These are phyloP conservation scores for Drymodes brunneopygia DNA, from an alignment of 2,113 vertebrate species.

Conservation along the genomic window DNA sequence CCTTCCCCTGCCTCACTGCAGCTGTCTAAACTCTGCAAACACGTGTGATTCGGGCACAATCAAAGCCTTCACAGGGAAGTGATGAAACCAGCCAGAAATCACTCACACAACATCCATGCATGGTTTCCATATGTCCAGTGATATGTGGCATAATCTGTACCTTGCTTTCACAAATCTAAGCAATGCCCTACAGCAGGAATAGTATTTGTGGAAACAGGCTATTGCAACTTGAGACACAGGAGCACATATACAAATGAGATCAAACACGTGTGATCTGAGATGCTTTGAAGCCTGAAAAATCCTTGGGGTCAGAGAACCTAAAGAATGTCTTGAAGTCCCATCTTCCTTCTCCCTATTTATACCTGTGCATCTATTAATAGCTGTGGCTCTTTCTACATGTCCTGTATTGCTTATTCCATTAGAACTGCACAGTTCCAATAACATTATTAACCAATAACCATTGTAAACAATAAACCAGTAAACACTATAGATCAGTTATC, in stretches of 20 bases:
- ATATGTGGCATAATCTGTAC: not conserved
- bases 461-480: not conserved
- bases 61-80: not conserved
- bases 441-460: not conserved
- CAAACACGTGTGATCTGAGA: not conserved
- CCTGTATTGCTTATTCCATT: not conserved
- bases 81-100: not conserved
- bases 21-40: constrained; percentile 14
- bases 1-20: not conserved
- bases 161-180: not conserved
- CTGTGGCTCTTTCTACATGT: not conserved
- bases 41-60: not conserved
- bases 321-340: not conserved
- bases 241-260: not conserved
- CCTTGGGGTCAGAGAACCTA: not conserved
- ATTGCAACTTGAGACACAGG: not conserved
- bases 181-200: not conserved
- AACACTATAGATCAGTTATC: not conserved
- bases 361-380: not conserved
- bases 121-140: not conserved
- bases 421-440: not conserved
- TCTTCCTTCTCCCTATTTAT: not conserved
- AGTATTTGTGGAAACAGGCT: not conserved
- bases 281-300: not conserved
- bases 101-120: not conserved